Conservation (phyloP, 2,888 invertebrate genomes). For the Drosophila yooni region DNA sequence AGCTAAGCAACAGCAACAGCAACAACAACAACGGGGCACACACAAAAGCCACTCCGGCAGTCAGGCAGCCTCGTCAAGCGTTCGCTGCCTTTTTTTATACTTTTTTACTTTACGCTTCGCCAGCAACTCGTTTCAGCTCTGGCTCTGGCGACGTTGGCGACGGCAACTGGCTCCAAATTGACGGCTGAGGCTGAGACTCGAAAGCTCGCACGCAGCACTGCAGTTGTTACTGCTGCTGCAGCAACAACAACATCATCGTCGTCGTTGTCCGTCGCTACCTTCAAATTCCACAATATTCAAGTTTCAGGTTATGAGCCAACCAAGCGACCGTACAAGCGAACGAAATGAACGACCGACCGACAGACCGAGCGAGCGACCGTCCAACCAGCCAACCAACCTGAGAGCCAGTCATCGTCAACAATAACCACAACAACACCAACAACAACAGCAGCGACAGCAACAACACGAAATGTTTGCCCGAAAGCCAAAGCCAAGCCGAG, state of each 20-base stretch:
- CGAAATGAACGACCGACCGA: slow-evolving; percentile 45
- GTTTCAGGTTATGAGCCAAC: slow-evolving; percentile 80
- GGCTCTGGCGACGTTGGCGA: slow-evolving; percentile 24
- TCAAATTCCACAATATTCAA: slow-evolving; percentile 81
- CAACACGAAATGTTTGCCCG: slow-evolving; percentile 73
- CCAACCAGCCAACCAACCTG: slow-evolving; percentile 49
- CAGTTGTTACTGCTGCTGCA: slow-evolving; percentile 48
- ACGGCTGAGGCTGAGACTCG: slow-evolving; percentile 71
- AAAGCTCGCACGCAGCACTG: slow-evolving; percentile 79
- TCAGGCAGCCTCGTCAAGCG: slow-evolving; percentile 53
- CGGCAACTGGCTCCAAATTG: slow-evolving; percentile 74
- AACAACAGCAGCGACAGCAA: slow-evolving; percentile 26
- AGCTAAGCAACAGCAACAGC: slow-evolving; percentile 17
- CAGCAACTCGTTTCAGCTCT: slow-evolving; percentile 76
- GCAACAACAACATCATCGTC: slow-evolving; percentile 31
- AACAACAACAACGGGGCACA: slow-evolving; percentile 28
- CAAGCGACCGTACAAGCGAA: slow-evolving; percentile 52
- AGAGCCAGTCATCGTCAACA: slow-evolving; percentile 76
- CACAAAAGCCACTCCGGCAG: slow-evolving; percentile 54
- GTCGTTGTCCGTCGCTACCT: slow-evolving; percentile 66
- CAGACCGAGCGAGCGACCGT: slow-evolving; percentile 27
- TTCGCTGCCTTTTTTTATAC: slow-evolving; percentile 40
- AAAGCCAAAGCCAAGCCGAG: slow-evolving; percentile 75
- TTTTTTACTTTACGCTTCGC: slow-evolving; percentile 68
- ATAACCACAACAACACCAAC: slow-evolving; percentile 41